Evolutionary conservation across 2,797 vertebrate species (phyloP).

Genomic region (Sardinella longiceps): DNA sequence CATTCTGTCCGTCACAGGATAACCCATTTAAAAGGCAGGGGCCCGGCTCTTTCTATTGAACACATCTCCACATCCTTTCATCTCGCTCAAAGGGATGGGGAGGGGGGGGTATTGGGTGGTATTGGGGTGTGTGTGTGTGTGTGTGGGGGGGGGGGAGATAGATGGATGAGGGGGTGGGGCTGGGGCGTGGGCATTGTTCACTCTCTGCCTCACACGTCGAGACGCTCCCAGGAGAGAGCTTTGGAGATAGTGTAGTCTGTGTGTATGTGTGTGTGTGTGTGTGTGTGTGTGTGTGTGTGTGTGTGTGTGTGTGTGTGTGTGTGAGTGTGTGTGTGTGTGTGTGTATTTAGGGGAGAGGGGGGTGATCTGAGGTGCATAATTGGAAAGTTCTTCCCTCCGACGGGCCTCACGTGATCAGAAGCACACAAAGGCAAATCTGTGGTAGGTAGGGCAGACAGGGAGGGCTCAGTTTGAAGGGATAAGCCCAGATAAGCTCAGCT

Average conservation of each 20-base stretch:
- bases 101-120: background rate
- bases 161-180: background rate
- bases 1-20: constrained; percentile 60
- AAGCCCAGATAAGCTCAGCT: background rate
- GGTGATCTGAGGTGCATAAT: constrained; percentile 40
- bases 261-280: too few species aligned
- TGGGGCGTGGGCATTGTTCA: constrained; percentile 47
- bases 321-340: too few species aligned
- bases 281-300: too few species aligned
- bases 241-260: constrained; percentile 17
- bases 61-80: constrained; percentile 63
- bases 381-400: constrained; percentile 45
- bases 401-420: background rate
- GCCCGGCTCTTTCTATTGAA: constrained; percentile 67
- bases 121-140: too few species aligned
- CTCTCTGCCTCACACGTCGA: constrained; percentile 16
- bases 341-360: background rate
- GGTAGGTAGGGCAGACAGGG: background rate
- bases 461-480: background rate
- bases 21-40: constrained; percentile 69
- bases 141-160: background rate
- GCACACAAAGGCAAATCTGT: background rate
- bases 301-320: too few species aligned
- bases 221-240: constrained; percentile 25
- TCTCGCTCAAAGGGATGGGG: background rate